Base-by-base conservation (phyloP, 1,140 invertebrate species). In the Drosophila nasuta region DNA sequence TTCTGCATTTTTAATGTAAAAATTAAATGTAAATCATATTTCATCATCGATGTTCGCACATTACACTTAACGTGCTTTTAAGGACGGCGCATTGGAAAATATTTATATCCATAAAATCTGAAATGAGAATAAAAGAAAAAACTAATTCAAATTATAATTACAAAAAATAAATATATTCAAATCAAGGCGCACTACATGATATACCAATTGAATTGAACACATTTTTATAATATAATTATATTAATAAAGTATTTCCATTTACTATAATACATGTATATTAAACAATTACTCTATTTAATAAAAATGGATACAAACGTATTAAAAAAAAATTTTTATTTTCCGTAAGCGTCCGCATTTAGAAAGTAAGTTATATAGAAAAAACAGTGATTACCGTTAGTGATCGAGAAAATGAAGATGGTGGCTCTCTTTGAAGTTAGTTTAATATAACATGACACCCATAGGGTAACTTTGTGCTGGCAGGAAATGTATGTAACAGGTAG, bases 1-100 rank as follows among this genome's bases (percentile, higher is more conserved):
- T 87, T 79, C 49, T 79, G 68, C 71, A 86, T 62, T 79, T 87
- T 64, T 82, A 87, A 73, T 82, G 79, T 87, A 79, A 57, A 73
- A 70, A 66, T 49, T 5, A 62, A 58, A 67, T 67, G 33, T 41
- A 57, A 69, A 66, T 49, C 56, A 63, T 48, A 66, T 57, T 41
- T 30, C n/a, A 59, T 43, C n/a, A 59, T 62, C 54, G n/a, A 46
- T 30, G 48, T 52, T 43, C 7, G 6, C 45, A 66, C 2, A 48
- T 56, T 25, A 57, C 28, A 28, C 15, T 58, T 48, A 48, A 25
- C 11, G 56, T 70, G 58, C 66, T 82, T 66, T 33, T 68, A 70
- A 54, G 30, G 20, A 68, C 51, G 35, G 63, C 35, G 13, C 13
- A 52, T 41, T 67, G 51, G 10, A 43, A 51, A 69, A 43, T 38